Base-by-base conservation (phyloP, 2,797 vertebrate genomes). In the Catamblyrhynchus diadema region DNA sequence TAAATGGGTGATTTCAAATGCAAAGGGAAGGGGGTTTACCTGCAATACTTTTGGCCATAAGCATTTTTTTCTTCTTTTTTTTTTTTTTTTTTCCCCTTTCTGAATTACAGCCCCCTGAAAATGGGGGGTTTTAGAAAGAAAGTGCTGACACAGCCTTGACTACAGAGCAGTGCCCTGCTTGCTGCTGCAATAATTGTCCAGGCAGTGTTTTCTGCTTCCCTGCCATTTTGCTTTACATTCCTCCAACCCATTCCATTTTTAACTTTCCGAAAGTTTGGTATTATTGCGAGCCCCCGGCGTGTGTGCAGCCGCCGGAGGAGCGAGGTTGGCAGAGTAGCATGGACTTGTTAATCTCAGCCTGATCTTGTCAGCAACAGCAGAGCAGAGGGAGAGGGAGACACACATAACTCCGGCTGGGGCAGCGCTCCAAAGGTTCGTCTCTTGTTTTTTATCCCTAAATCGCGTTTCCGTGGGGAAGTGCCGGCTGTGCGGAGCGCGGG, bases 311-410 rank as follows among this genome's bases (percentile, higher is more conserved):
- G 91, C 37, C 89, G 39, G 93, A 83, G 94, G 88, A 86, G 88
- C 18, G n/a, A 54, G 95, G 80, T 12, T 86, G 94, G 66, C 84
- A 53, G 95, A 96, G 96, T 47, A 60, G 96, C 94, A 77, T 89
- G 96, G 97, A 97, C 95, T 97, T 96, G 97, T 96, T 97, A 60
- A 97, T 97, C 96, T 97, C 94, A 94, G 96, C 87, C 93, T 97
- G 97, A 96, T 95, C 96, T 95, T 97, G 97, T 91, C 96, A 93
- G 96, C 50, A 64, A 27, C 83, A 81, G 97, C 95, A 71, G 93
- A 97, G 95, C 95, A 28, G 90, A 92, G 95, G 65, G 90, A 96
- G 93, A 90, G 87, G 8, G n/a, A 57, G n/a, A 18, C 23, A 12
- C 39, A 42, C 71, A 47, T 4, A 96, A 96, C 95, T 96, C 96